Percentiles rank a stretch among this genome's conserved stretches.
Evolutionary conservation across 1,140 invertebrate species (phyloP).

Genomic region (Nephila pilipes): DNA sequence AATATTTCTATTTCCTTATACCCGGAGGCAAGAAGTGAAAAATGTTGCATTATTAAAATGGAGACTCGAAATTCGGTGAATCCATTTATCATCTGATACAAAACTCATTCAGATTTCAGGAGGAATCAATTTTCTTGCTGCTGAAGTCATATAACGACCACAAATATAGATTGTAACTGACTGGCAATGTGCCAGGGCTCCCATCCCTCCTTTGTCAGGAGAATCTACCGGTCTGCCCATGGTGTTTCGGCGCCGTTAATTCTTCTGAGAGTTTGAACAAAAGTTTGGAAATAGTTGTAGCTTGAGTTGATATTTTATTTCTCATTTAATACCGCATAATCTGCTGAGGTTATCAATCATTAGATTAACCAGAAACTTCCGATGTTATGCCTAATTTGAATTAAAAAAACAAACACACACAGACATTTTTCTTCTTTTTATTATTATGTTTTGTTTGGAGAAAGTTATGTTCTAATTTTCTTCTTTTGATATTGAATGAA

Average conservation of each 20-base stretch:
- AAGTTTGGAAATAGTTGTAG: no score
- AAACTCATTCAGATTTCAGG: constrained; percentile 33
- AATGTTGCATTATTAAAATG: constrained; percentile 39
- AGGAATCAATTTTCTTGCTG: constrained; percentile 53
- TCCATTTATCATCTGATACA: constrained; percentile 48
- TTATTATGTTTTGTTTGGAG: no score
- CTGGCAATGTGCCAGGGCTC: constrained; percentile 9
- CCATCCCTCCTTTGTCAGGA: neutral
- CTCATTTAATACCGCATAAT: no score
- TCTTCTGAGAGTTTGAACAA: neutral
- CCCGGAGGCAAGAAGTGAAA: neutral
- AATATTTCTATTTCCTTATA: neutral
- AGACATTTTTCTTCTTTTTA: no score
- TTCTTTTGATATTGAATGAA: no score
- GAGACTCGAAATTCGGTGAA: neutral
- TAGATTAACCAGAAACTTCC: no score
- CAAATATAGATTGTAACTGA: constrained; percentile 54
- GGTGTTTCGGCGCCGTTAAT: neutral
- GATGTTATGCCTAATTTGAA: no score
- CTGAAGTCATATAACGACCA: constrained; percentile 48
- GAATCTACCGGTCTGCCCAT: neutral
- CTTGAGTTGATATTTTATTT: no score
- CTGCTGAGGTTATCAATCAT: no score
- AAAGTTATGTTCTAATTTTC: no score
- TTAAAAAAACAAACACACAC: no score